A percentile compares a stretch with the other conserved stretches of the same genome.
phyloP scores from a whole-genome alignment of 2,113 vertebrate species.

The Ophthalmolycus amberensis region DNA sequence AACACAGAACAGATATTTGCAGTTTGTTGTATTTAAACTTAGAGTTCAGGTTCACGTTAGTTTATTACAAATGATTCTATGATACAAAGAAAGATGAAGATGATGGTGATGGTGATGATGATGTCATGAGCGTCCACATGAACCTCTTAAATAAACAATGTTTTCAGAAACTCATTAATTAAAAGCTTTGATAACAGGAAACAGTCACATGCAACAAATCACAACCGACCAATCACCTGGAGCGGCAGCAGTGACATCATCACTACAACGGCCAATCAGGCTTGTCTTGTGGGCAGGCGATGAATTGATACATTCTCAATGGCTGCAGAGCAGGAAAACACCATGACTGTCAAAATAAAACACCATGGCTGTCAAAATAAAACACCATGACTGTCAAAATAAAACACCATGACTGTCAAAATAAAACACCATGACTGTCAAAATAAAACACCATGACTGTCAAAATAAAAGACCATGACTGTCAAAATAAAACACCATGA shows the following conservation, averaged over 20 bases:
- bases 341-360: constrained; percentile 5
- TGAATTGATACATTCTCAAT: constrained; percentile 63
- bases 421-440: constrained; percentile 6
- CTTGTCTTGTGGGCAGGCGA: constrained; percentile 37
- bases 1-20: too few species aligned
- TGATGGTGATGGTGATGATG: constrained; percentile 35
- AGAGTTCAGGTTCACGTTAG: constrained; percentile 46
- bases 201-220: constrained; percentile 50
- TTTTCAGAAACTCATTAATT: not conserved
- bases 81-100: constrained; percentile 61
- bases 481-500: not conserved
- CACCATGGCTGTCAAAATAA: not conserved
- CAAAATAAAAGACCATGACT: constrained; percentile 9
- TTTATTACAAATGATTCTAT: constrained; percentile 79
- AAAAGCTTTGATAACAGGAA: not conserved
- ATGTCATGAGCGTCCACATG: constrained; percentile 4
- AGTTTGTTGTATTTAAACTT: not conserved
- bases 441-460: constrained; percentile 9
- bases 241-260: constrained; percentile 59
- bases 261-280: constrained; percentile 62
- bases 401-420: constrained; percentile 10
- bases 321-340: constrained; percentile 39
- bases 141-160: not conserved
- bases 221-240: constrained; percentile 40
- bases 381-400: not conserved